phyloP scores from a whole-genome alignment of 2,888 invertebrate genomes.

The Phanerotoma sp. region DNA sequence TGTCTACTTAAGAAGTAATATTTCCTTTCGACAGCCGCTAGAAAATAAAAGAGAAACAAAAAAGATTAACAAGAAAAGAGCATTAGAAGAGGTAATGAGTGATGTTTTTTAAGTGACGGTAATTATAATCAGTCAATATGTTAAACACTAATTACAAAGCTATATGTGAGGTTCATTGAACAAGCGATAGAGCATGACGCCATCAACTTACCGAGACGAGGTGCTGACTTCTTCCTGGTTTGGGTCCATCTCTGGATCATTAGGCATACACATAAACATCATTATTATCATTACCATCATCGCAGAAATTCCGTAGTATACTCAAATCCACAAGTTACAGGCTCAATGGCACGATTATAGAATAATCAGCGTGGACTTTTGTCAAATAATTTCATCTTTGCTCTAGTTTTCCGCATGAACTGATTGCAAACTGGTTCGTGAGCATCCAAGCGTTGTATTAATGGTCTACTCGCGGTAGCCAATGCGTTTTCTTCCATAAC shows the following conservation, averaged over 20 bases:
- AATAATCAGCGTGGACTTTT: too few relatives aligned
- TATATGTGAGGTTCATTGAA: slow-evolving; percentile 28
- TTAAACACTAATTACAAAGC: slow-evolving; percentile 22
- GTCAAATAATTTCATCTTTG: slow-evolving; percentile 28
- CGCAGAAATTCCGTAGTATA: background rate
- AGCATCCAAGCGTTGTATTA: slow-evolving; percentile 53
- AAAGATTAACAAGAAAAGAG: background rate
- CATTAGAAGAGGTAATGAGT: slow-evolving; percentile 13
- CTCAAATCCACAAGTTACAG: too few relatives aligned
- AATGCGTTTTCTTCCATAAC: slow-evolving; percentile 38
- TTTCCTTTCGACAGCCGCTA: too few relatives aligned
- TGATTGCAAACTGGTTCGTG: slow-evolving; percentile 53
- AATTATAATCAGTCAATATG: slow-evolving; percentile 25
- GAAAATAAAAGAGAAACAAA: too few relatives aligned
- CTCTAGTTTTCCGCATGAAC: slow-evolving; percentile 50
- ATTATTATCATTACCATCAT: slow-evolving; percentile 1
- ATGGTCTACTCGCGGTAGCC: slow-evolving; percentile 37
- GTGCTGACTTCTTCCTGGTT: slow-evolving; percentile 2
- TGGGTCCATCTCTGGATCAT: background rate
- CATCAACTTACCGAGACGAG: slow-evolving; percentile 38
- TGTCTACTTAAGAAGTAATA: too few relatives aligned
- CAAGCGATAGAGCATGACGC: slow-evolving; percentile 48
- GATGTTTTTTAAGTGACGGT: slow-evolving; percentile 12
- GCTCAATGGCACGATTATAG: too few relatives aligned
- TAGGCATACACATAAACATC: background rate